phyloP scores from a whole-genome alignment of 2,888 invertebrate species.

The Strigamia transsilvanica region DNA sequence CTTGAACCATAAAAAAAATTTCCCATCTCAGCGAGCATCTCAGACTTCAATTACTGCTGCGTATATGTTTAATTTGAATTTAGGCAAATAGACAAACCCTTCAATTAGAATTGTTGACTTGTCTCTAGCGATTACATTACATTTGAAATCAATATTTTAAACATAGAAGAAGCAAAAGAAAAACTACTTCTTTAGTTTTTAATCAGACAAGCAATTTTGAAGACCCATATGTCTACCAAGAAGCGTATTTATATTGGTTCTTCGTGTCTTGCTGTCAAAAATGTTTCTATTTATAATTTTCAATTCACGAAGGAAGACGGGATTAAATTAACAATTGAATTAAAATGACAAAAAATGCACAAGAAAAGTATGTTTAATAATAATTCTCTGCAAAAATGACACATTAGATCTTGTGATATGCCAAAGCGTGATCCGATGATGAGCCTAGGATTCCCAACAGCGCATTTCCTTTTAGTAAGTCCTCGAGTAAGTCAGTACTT shows the following conservation, averaged over 20 bases:
- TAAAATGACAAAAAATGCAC: neutral
- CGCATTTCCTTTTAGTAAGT: conserved; percentile 17
- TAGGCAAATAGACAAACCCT: neutral
- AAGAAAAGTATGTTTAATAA: neutral
- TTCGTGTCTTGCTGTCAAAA: too few species aligned
- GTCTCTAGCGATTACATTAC: neutral
- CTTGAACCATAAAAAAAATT: too few species aligned
- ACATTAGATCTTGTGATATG: neutral
- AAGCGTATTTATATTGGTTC: neutral
- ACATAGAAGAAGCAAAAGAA: neutral
- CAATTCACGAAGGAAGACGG: too few species aligned
- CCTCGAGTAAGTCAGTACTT: neutral
- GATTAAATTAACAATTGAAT: too few species aligned
- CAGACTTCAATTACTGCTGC: too few species aligned
- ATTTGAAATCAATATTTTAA: neutral
- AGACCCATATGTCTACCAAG: neutral
- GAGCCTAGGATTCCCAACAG: neutral
- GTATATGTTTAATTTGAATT: too few species aligned
- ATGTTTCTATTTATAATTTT: too few species aligned
- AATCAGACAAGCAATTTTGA: neutral
- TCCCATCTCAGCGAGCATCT: too few species aligned
- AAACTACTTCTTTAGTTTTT: neutral
- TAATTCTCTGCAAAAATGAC: neutral
- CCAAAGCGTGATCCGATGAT: neutral
- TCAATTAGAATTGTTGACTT: neutral